Percentiles rank a stretch among this genome's conserved stretches.
Evolutionary conservation across 2,797 vertebrate genomes (phyloP).

Genomic region (Poeciliopsis infans): DNA sequence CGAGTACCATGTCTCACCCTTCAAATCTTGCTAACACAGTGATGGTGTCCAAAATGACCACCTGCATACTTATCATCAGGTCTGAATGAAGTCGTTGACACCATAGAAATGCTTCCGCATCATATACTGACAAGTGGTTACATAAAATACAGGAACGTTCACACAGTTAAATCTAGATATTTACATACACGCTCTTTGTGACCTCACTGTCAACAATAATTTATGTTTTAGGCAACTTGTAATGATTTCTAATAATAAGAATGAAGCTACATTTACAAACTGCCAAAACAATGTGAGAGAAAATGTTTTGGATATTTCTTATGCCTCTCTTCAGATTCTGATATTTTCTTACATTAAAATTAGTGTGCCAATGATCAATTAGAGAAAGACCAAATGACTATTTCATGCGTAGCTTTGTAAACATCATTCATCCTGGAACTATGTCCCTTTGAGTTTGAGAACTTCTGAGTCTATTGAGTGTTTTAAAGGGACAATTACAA

Average conservation of each 20-base stretch:
- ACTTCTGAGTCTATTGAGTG: background rate
- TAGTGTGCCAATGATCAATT: background rate
- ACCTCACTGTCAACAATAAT: background rate
- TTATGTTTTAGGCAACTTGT: background rate
- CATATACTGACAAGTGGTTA: background rate
- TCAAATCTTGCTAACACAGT: conserved; percentile 12
- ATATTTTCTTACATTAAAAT: background rate
- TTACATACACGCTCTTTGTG: background rate
- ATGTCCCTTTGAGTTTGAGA: background rate
- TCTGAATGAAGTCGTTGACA: conserved; percentile 10
- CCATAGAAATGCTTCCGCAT: background rate
- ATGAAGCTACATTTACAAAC: background rate
- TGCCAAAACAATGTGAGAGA: background rate
- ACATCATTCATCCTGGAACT: background rate
- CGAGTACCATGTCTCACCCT: background rate
- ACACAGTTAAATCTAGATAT: background rate
- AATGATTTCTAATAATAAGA: background rate
- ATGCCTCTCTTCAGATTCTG: background rate
- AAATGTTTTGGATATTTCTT: background rate
- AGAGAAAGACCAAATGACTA: background rate
- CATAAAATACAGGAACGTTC: background rate
- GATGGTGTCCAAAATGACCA: conserved; percentile 5
- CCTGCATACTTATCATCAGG: conserved; percentile 1
- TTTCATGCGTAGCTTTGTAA: background rate
- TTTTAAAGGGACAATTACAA: background rate